Base-by-base conservation (phyloP, 2,888 invertebrate genomes). In the Mythimna impura region DNA sequence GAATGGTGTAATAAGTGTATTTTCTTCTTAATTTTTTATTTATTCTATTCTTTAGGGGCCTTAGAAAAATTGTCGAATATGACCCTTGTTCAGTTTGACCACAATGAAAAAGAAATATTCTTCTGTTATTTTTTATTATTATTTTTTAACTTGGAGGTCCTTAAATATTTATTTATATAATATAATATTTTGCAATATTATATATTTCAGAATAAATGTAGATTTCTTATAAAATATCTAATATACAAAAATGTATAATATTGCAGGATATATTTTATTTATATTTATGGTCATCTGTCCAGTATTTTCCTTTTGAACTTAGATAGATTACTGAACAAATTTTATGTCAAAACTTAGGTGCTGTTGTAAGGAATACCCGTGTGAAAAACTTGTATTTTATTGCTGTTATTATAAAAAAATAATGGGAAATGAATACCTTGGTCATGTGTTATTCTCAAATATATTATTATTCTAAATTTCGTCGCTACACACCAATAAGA, bases 271-370 rank as follows among this genome's bases (percentile, higher is more conserved):
- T 76, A 60, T 62, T 54, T 10, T 60, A 60, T 40, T 40, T 22
- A 61, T 78, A 66, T 64, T 2, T 60, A 55, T 71, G 40, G 43
- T 72, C 47, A 64, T 73, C 69, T 78, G 72, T 82, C 74, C 86
- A 86, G 86, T 86, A 83, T 86, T 86, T 78, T 80, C 66, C 43
- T 58, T n/a, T 82, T 73, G 34, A 76, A 78, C 73, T 84, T 88
- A 88, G 86, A 84, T 90, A 89, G 85, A 84, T 74, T 85, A 88
- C 87, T 86, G 91, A 92, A 91, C 90, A 92, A 92, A 91, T 90
- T 89, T 83, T 87, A 86, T 89, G 88, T 87, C 87, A 87, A 88
- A 87, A 67, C 86, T 84, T 92, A 91, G 93, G 93, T 93, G 93
- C 93, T 92, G 86, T 86, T 80, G 62, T 82, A 84, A 74, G 52